Conservation (phyloP, 2,888 invertebrate species). For the Eupithecia inturbata region DNA sequence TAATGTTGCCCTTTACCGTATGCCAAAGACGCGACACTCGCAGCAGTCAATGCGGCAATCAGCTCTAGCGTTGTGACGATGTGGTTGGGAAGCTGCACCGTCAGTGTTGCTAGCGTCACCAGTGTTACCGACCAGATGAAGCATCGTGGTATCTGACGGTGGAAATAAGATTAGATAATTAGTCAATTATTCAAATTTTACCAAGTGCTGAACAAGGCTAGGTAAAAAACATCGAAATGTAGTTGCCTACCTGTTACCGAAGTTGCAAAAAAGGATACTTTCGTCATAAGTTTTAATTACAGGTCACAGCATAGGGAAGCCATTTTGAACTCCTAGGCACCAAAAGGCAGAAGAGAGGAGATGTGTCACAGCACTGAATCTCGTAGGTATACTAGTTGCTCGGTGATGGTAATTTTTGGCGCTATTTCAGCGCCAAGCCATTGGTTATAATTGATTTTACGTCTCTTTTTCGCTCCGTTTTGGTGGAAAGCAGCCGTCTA, state of each 20-base stretch:
- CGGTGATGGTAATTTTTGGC: not conserved
- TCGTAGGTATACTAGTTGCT: not conserved
- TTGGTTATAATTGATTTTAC: not conserved
- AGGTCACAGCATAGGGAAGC: not conserved
- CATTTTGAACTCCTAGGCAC: not conserved
- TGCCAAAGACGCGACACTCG: slow-evolving; percentile 61
- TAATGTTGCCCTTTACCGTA: too few species aligned
- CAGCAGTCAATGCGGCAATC: slow-evolving; percentile 53
- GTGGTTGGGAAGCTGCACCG: slow-evolving; percentile 69
- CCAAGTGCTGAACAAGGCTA: too few species aligned
- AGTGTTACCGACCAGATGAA: slow-evolving; percentile 68
- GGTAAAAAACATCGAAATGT: too few species aligned
- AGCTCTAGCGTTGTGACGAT: slow-evolving; percentile 62
- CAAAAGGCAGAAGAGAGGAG: not conserved
- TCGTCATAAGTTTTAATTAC: too few species aligned
- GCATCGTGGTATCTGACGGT: slow-evolving; percentile 69
- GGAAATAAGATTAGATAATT: not conserved
- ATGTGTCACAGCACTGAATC: not conserved
- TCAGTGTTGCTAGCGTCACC: slow-evolving; percentile 60
- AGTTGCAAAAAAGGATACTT: not conserved
- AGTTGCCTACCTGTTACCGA: too few species aligned
- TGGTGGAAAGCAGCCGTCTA: not conserved
- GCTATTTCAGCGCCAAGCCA: not conserved
- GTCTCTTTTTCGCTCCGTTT: not conserved
- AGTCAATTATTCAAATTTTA: too few species aligned